Evolutionary conservation across 1,140 invertebrate species (phyloP).

Genomic region (Notospermus geniculatus): DNA sequence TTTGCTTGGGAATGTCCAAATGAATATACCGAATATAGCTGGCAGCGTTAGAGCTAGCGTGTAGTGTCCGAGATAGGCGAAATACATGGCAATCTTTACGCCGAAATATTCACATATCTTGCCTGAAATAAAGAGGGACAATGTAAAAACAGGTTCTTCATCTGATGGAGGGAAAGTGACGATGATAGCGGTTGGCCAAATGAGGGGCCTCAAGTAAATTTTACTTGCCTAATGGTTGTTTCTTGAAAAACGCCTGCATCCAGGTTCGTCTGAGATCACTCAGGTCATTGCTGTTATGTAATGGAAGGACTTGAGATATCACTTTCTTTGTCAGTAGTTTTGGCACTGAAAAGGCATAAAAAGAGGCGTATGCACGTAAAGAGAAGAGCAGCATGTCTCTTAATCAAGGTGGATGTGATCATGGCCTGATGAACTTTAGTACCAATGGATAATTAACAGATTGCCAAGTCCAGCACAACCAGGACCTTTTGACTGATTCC

Average conservation of each 20-base stretch:
- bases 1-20: conserved; percentile 34
- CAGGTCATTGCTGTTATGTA: conserved; percentile 78
- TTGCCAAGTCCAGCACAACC: too few relatives aligned
- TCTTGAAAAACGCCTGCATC: conserved; percentile 80
- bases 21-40: conserved; percentile 66
- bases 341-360: conserved; percentile 67
- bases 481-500: too few relatives aligned
- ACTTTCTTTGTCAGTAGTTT: conserved; percentile 81
- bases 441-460: too few relatives aligned
- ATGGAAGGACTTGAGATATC: conserved; percentile 85
- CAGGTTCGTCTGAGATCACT: conserved; percentile 77
- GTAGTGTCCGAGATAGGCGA: conserved; percentile 75
- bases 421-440: too few relatives aligned
- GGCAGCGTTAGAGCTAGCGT: conserved; percentile 71
- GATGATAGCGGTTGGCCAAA: too few relatives aligned
- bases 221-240: conserved; percentile 78
- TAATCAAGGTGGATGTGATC: too few relatives aligned
- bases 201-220: too few relatives aligned
- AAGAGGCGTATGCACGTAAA: conserved; percentile 8
- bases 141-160: too few relatives aligned
- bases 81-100: conserved; percentile 79
- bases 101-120: conserved; percentile 78
- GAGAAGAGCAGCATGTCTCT: too few relatives aligned
- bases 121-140: conserved; percentile 62
- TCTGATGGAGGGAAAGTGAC: too few relatives aligned